phyloP scores from a whole-genome alignment of 2,888 invertebrate species.

The Eugnorisma glareosa region DNA sequence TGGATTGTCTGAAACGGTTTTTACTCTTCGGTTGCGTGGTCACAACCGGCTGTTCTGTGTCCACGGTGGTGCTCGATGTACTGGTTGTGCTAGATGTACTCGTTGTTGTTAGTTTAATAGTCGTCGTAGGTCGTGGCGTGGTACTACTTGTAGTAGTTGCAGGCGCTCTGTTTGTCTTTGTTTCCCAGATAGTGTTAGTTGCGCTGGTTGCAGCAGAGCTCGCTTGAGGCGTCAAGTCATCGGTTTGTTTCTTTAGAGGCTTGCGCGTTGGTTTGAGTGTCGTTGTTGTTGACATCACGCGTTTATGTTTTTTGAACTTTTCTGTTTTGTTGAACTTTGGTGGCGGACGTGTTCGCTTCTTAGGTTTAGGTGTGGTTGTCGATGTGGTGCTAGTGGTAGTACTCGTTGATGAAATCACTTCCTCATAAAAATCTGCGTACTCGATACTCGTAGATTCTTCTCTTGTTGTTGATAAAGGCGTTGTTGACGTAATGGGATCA shows the following conservation, averaged over 20 bases:
- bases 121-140: constrained; percentile 58
- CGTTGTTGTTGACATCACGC: constrained; percentile 79
- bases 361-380: constrained; percentile 75
- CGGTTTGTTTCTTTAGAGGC: constrained; percentile 73
- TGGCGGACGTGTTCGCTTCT: constrained; percentile 85
- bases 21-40: constrained; percentile 76
- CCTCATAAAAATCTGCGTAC: constrained; percentile 44
- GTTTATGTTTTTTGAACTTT: constrained; percentile 84
- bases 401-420: constrained; percentile 15
- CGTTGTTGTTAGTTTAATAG: constrained; percentile 41
- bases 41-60: constrained; percentile 58
- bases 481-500: constrained; percentile 65
- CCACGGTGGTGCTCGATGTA: constrained; percentile 53
- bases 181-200: constrained; percentile 64
- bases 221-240: constrained; percentile 82
- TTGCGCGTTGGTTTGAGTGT: constrained; percentile 72
- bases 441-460: constrained; percentile 2
- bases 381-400: constrained; percentile 70
- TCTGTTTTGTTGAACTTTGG: constrained; percentile 81
- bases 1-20: constrained; percentile 86
- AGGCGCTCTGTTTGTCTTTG: constrained; percentile 65
- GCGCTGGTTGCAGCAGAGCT: constrained; percentile 79
- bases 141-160: constrained; percentile 67
- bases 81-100: constrained; percentile 40
- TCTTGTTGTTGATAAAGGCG: constrained; percentile 61